Base-by-base conservation (phyloP, 2,797 vertebrate species). In the Hippoglossus hippoglossus region DNA sequence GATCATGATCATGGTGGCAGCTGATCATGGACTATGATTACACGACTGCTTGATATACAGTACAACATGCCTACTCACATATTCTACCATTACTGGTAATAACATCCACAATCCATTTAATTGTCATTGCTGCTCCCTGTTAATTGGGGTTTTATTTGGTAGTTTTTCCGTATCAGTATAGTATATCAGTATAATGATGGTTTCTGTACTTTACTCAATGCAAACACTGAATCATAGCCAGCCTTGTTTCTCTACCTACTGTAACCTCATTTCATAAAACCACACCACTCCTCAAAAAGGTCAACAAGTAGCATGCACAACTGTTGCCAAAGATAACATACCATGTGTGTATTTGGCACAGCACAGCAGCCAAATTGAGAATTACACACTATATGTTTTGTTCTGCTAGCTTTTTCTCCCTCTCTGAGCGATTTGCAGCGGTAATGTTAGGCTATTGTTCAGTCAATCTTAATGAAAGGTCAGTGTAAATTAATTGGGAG, bases 401-500 rank as follows among this genome's bases (percentile, higher is more conserved):
- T 59, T 71, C 53, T 51, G 53, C 53, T 46, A 36, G 36, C 50
- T 58, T 55, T 21, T 39, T 61, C 55, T 63, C 25, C 51, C 39
- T 51, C 1, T 24, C 13, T 57, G n/a, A 28, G 51, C 36, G 50
- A 58, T 19, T 56, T 67, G 2, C 44, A 46, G 44, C 61, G 31
- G 47, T 60, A 54, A 53, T 67, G 24, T 49, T 49, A 5, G 8
- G 46, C 46, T 21, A 69, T 16, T 46, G 5, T 16, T 19, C 16
- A 16, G 5, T 19, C 5, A 46, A 46, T 46, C 44, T 46, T 18
- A 19, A 5, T 63, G 15, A 77, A 74, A 72, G 75, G 80, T 84
- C 69, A 72, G 46, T 46, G 50, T 21, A 55, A 84, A 71, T 82
- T 64, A 12, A 82, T 75, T 50, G 69, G 31, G 15, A 36, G 44